A percentile compares a stretch with the other conserved stretches of the same genome.
phyloP scores from a whole-genome alignment of 1,140 invertebrate genomes.

The Eumeta japonica region DNA sequence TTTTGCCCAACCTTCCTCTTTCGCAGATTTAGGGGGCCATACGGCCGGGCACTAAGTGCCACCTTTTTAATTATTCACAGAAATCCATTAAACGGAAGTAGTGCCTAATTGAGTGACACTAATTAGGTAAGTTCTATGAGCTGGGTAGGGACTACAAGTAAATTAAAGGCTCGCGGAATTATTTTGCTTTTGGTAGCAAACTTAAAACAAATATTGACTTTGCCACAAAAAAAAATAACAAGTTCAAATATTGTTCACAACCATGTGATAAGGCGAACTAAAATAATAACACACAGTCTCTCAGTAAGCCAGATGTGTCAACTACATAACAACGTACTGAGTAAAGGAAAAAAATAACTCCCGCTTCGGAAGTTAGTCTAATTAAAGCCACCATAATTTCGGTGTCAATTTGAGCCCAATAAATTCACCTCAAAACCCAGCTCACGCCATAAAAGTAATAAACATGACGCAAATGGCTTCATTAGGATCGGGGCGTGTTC shows the following conservation, averaged over 20 bases:
- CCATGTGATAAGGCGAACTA: not conserved
- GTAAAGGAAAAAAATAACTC: not conserved
- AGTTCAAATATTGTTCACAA: not conserved
- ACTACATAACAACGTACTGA: not conserved
- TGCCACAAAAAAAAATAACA: not conserved
- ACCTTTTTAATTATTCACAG: constrained; percentile 54
- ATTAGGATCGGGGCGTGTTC: constrained; percentile 42
- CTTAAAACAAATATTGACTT: not conserved
- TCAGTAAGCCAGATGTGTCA: not conserved
- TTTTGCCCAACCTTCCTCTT: no score
- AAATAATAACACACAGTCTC: not conserved
- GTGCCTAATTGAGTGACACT: constrained; percentile 55
- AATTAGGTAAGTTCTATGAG: constrained; percentile 51
- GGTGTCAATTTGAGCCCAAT: constrained; percentile 47
- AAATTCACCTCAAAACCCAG: constrained; percentile 48
- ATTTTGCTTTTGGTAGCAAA: not conserved
- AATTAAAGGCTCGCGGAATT: constrained; percentile 18
- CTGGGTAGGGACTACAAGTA: constrained; percentile 30
- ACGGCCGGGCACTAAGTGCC: no score
- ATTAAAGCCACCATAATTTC: constrained; percentile 29
- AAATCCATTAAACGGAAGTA: constrained; percentile 36
- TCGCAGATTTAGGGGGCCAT: no score
- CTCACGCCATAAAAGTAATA: constrained; percentile 50
- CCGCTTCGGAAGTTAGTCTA: constrained; percentile 16
- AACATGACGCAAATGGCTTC: constrained; percentile 54